A percentile compares a stretch with the other conserved stretches of the same genome.
Conservation (phyloP, 2,113 vertebrate genomes). For the Thunnus maccoyii region DNA sequence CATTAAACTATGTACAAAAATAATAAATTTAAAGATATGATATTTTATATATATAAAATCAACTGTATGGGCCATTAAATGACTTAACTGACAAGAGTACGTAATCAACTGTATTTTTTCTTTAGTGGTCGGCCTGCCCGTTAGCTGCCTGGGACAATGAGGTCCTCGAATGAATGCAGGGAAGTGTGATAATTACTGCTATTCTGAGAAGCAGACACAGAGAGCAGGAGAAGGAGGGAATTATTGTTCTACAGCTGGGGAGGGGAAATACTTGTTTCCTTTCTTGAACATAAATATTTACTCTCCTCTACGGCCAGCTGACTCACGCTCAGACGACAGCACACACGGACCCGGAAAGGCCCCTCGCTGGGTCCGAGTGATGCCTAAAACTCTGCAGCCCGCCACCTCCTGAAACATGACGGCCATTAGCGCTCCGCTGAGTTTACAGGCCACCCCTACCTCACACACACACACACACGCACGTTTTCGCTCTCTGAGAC, state of each 20-base stretch:
- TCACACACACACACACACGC: conserved; percentile 35
- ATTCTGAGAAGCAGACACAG: conserved; percentile 76
- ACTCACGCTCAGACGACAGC: conserved; percentile 73
- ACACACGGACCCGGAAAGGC: conserved; percentile 63
- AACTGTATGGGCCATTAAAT: conserved; percentile 7
- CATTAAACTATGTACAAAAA: background rate
- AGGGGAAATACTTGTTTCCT: conserved; percentile 87
- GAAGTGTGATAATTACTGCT: conserved; percentile 90
- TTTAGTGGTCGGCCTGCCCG: conserved; percentile 9
- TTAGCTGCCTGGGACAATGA: conserved; percentile 69
- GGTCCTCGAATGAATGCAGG: conserved; percentile 84
- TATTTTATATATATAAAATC: background rate
- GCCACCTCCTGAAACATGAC: conserved; percentile 49
- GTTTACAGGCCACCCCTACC: conserved; percentile 10
- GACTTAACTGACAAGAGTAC: conserved; percentile 27
- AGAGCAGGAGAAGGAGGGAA: conserved; percentile 77
- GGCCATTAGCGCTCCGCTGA: conserved; percentile 54
- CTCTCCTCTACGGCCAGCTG: conserved; percentile 75
- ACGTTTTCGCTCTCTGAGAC: conserved; percentile 38
- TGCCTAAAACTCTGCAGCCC: conserved; percentile 42
- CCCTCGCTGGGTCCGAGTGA: conserved; percentile 38
- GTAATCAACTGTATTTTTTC: conserved; percentile 20
- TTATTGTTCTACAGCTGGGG: conserved; percentile 81
- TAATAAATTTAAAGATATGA: background rate
- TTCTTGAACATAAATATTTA: conserved; percentile 83